These are phyloP conservation scores for Parnassius orleans DNA, from an alignment of 2,888 invertebrate species.

Conservation along the genomic window DNA sequence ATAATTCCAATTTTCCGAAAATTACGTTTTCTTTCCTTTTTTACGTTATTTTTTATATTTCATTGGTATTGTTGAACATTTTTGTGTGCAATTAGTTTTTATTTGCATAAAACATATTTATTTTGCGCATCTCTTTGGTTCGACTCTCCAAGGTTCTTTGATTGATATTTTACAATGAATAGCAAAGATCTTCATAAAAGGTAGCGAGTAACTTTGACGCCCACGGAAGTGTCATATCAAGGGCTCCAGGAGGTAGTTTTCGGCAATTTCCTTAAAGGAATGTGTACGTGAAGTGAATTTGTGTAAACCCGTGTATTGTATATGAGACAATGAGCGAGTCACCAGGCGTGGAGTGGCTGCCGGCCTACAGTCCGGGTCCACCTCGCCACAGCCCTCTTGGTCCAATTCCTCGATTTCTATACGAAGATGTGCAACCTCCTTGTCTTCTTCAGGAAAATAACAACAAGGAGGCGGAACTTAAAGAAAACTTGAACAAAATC, in stretches of 20 bases:
- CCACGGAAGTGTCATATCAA: slow-evolving; percentile 48
- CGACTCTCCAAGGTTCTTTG: slow-evolving; percentile 74
- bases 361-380: slow-evolving; percentile 75
- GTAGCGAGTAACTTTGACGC: slow-evolving; percentile 62
- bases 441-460: slow-evolving; percentile 70
- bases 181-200: slow-evolving; percentile 66
- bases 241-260: slow-evolving; percentile 43
- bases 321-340: slow-evolving; percentile 75
- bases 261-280: slow-evolving; percentile 35
- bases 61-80: slow-evolving; percentile 46
- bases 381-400: slow-evolving; percentile 76
- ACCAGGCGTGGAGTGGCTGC: slow-evolving; percentile 79
- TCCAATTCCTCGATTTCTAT: slow-evolving; percentile 72
- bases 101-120: slow-evolving; percentile 39
- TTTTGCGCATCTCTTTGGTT: slow-evolving; percentile 53
- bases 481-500: slow-evolving; percentile 71
- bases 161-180: slow-evolving; percentile 65
- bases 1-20: slow-evolving; percentile 74
- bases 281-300: slow-evolving; percentile 43
- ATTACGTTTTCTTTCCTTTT: slow-evolving; percentile 70
- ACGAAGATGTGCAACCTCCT: slow-evolving; percentile 72
- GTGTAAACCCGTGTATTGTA: slow-evolving; percentile 43
- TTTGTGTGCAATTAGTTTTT: slow-evolving; percentile 47
- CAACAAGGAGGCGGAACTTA: slow-evolving; percentile 69
- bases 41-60: slow-evolving; percentile 62